These are phyloP conservation scores for Gasteruption jaculator DNA, from an alignment of 2,888 invertebrate species.

Conservation along the genomic window DNA sequence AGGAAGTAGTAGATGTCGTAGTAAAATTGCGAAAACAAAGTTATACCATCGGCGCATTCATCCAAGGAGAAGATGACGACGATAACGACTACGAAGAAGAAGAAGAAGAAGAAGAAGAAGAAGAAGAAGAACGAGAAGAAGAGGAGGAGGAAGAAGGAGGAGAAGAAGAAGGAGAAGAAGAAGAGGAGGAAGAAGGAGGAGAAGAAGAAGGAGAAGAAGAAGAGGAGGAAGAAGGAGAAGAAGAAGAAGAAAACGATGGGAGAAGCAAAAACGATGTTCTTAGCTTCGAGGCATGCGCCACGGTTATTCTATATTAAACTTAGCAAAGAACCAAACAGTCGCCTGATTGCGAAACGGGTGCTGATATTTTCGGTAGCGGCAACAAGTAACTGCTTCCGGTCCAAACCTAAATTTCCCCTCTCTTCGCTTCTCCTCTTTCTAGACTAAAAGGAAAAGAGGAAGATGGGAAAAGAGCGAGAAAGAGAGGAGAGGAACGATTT, in stretches of 20 bases:
- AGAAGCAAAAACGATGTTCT: slow-evolving; percentile 23
- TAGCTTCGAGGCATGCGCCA: slow-evolving; percentile 32
- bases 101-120: slow-evolving; percentile 5
- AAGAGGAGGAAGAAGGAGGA: slow-evolving; percentile 3
- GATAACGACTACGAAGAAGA: slow-evolving; percentile 21
- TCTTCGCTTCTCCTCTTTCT: slow-evolving; percentile 15
- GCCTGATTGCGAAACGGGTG: slow-evolving; percentile 46
- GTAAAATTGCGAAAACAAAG: no score
- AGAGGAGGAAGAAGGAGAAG: slow-evolving; percentile 34
- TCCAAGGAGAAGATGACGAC: background rate
- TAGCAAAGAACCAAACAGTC: slow-evolving; percentile 40
- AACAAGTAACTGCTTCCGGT: slow-evolving; percentile 49
- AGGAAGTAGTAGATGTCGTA: no score
- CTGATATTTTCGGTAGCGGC: slow-evolving; percentile 48
- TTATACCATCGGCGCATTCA: background rate
- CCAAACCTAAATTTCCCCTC: slow-evolving; percentile 26
- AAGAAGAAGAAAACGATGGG: slow-evolving; percentile 52
- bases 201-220: slow-evolving; percentile 12
- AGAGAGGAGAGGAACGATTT: no score
- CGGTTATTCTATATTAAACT: slow-evolving; percentile 47
- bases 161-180: slow-evolving; percentile 14
- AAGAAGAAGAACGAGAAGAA: slow-evolving; percentile 13
- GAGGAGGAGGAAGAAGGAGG: background rate
- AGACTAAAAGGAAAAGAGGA: no score
- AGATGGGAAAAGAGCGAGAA: no score